A percentile compares a stretch with the other conserved stretches of the same genome.
phyloP scores from a whole-genome alignment of 1,140 invertebrate genomes.

The Aphelinus certus region DNA sequence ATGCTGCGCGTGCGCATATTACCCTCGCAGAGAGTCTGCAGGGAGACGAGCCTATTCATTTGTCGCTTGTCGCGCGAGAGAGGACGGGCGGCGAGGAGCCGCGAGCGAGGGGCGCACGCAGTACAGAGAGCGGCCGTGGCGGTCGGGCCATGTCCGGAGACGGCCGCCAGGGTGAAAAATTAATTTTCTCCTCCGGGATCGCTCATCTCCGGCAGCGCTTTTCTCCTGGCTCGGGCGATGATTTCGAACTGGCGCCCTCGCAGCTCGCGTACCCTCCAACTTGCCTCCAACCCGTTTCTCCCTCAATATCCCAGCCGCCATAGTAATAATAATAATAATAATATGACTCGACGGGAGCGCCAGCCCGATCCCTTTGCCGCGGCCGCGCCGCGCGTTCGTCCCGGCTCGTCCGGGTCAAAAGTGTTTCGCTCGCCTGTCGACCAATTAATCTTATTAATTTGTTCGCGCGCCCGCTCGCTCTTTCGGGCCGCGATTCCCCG shows the following conservation, averaged over 20 bases:
- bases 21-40: background rate
- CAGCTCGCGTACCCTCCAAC: background rate
- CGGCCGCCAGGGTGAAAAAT: background rate
- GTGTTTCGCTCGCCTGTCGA: constrained; percentile 52
- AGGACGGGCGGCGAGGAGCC: background rate
- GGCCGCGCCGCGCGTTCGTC: background rate
- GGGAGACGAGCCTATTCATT: background rate
- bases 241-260: background rate
- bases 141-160: background rate
- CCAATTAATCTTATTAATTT: constrained; percentile 60
- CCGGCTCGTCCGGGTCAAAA: constrained; percentile 34
- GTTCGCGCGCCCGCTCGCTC: constrained; percentile 42
- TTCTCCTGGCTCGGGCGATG: background rate
- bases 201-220: background rate
- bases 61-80: background rate
- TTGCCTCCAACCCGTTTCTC: background rate
- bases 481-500: constrained; percentile 34
- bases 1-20: no score
- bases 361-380: background rate
- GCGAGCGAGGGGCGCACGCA: no score
- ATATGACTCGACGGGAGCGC: no score
- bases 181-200: constrained; percentile 2
- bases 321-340: background rate
- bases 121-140: no score
- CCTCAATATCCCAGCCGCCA: constrained; percentile 3